Evolutionary conservation across 2,113 vertebrate species (phyloP).

Genomic region (Aleadryas rufinucha): DNA sequence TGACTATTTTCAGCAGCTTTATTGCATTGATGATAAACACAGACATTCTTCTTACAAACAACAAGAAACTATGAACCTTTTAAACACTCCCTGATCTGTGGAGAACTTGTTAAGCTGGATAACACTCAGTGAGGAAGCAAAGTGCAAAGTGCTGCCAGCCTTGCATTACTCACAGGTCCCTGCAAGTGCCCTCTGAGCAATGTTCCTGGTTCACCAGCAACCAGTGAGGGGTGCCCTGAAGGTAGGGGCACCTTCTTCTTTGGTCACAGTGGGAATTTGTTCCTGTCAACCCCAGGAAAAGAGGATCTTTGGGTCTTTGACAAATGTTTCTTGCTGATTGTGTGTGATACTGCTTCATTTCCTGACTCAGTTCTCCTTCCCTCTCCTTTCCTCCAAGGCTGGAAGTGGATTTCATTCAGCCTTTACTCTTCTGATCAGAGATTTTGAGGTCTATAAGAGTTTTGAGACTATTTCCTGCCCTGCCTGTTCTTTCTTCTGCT

Average conservation of each 20-base stretch:
- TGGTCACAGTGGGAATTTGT: not conserved
- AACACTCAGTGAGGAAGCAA: slow-evolving; percentile 4
- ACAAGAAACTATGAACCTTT: slow-evolving; percentile 51
- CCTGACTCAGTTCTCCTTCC: not conserved
- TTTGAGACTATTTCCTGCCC: not conserved
- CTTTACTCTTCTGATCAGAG: not conserved
- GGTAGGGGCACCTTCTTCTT: not conserved
- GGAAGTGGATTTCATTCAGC: not conserved
- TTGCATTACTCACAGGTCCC: not conserved
- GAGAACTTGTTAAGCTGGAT: slow-evolving; percentile 16
- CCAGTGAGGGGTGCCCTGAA: not conserved
- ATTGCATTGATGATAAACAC: slow-evolving; percentile 30
- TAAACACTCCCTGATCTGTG: not conserved
- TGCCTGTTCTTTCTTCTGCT: not conserved
- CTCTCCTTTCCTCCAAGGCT: not conserved
- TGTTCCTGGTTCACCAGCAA: not conserved
- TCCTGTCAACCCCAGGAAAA: not conserved
- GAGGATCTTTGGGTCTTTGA: not conserved
- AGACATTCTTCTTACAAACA: slow-evolving; percentile 8
- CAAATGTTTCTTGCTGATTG: not conserved
- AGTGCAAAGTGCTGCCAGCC: slow-evolving; percentile 38
- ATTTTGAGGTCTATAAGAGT: not conserved
- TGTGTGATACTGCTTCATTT: not conserved
- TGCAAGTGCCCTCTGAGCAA: not conserved
- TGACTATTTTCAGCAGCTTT: slow-evolving; percentile 29